Percentiles rank a stretch among this genome's conserved stretches.
Evolutionary conservation across 35 echinoderm and acorn worm species (phyloP).

Genomic region (Lytechinus variegatus): DNA sequence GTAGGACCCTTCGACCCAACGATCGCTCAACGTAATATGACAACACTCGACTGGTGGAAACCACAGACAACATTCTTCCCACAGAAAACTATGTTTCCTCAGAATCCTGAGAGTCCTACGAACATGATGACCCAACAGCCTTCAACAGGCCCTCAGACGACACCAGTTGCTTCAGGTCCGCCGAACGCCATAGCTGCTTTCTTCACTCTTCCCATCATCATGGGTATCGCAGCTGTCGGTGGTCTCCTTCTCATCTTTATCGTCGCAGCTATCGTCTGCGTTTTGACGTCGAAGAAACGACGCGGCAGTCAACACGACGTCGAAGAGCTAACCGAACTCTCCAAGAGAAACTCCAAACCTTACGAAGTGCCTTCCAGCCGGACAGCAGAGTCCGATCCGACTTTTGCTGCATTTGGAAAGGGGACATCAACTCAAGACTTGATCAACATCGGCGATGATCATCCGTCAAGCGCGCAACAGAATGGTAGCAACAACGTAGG

Average conservation of each 20-base stretch:
- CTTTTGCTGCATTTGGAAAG: slow-evolving; percentile 28
- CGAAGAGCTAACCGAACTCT: slow-evolving; percentile 5
- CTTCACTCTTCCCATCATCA: background rate
- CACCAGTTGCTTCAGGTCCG: background rate
- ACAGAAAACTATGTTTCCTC: slow-evolving; percentile 8
- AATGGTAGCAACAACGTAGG: slow-evolving; percentile 14
- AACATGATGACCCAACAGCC: background rate
- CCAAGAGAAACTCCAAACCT: slow-evolving; percentile 34
- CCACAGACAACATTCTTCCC: background rate
- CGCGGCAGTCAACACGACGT: slow-evolving; percentile 34
- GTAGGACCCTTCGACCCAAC: background rate
- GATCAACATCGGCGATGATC: no score
- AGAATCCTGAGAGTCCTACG: background rate
- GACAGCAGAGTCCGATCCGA: background rate
- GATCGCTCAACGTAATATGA: background rate
- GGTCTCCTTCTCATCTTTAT: slow-evolving; percentile 32
- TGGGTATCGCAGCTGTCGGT: slow-evolving; percentile 29
- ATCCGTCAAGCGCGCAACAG: background rate
- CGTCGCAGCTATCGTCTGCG: slow-evolving; percentile 6
- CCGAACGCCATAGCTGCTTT: background rate
- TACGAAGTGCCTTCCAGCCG: background rate
- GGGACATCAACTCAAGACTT: slow-evolving; percentile 28
- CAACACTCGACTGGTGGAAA: background rate
- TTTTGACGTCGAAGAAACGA: slow-evolving; percentile 11
- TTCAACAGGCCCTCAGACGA: background rate